phyloP scores from a whole-genome alignment of 2,113 vertebrate species.

The Eretmochelys imbricata region DNA sequence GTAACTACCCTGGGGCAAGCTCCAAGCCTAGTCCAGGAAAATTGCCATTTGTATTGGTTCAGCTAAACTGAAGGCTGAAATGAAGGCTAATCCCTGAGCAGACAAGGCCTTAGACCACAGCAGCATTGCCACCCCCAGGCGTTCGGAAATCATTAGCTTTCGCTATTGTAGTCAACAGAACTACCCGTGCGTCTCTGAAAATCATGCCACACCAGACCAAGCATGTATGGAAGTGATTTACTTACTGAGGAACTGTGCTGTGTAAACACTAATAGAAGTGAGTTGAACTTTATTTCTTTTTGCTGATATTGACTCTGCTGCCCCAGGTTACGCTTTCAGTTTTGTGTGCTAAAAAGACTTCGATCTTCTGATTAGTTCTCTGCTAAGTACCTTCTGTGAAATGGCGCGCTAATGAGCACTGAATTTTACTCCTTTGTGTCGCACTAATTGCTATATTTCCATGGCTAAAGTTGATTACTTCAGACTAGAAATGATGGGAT shows the following conservation, averaged over 20 bases:
- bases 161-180: neutral
- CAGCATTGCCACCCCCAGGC: neutral
- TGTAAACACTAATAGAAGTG: neutral
- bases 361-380: neutral
- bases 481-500: neutral
- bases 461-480: neutral
- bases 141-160: neutral
- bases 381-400: neutral
- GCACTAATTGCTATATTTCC: neutral
- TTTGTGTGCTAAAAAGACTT: neutral
- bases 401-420: neutral
- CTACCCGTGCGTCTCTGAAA: too few relatives aligned
- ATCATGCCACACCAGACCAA: neutral
- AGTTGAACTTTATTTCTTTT: neutral
- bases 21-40: neutral
- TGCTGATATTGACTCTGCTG: neutral
- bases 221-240: neutral
- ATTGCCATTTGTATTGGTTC: neutral
- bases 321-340: neutral
- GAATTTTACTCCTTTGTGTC: neutral
- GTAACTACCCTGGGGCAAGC: neutral
- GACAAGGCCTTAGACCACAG: neutral
- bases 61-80: neutral
- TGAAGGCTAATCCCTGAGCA: neutral
- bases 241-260: neutral